phyloP scores from a whole-genome alignment of 2,113 vertebrate species.

The Lycaon pictus region DNA sequence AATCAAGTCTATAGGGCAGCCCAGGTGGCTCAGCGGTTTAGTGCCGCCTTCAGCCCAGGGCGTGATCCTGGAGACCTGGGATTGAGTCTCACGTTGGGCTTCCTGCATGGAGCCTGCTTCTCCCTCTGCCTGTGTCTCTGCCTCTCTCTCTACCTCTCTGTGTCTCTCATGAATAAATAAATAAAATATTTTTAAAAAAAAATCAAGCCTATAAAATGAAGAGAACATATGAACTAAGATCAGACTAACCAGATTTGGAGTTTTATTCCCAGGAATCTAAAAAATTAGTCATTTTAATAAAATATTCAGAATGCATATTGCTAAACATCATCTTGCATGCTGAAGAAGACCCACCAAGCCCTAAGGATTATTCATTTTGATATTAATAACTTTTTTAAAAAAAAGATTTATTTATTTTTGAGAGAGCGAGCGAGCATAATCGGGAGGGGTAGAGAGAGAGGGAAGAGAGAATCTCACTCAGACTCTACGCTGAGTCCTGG shows the following conservation, averaged over 20 bases:
- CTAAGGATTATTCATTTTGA: slow-evolving; percentile 33
- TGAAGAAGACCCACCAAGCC: background rate
- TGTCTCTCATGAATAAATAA: too few species aligned
- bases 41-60: too few species aligned
- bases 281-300: slow-evolving; percentile 52
- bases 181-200: background rate
- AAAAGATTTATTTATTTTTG: background rate
- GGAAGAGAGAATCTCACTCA: background rate
- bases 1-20: background rate
- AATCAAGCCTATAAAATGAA: slow-evolving; percentile 52
- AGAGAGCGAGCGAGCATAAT: background rate
- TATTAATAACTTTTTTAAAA: background rate
- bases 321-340: background rate
- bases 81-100: too few species aligned
- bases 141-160: too few species aligned
- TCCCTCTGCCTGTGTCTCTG: too few species aligned
- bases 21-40: too few species aligned
- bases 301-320: background rate
- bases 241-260: background rate
- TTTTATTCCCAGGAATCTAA: slow-evolving; percentile 35
- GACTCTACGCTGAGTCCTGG: background rate
- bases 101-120: too few species aligned
- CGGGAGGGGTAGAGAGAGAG: background rate
- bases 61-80: too few species aligned
- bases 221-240: background rate